Evolutionary conservation across 2,113 vertebrate genomes (phyloP).

Genomic region (Sapayoa aenigma): DNA sequence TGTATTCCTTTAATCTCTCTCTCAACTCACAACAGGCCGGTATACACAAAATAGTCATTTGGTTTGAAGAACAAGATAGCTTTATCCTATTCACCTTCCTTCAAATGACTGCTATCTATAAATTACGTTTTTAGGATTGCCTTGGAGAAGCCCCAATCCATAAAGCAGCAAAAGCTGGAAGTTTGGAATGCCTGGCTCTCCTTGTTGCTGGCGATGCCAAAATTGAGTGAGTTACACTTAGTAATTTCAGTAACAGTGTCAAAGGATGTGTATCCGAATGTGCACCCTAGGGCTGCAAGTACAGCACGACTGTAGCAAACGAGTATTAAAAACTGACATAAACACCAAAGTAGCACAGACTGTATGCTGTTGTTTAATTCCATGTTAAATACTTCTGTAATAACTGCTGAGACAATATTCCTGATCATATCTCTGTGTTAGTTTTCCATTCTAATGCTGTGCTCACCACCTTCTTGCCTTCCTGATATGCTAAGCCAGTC

Average conservation of each 20-base stretch:
- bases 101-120: neutral
- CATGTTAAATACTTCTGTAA: neutral
- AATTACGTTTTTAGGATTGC: slow-evolving; percentile 65
- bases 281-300: neutral
- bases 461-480: neutral
- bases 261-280: neutral
- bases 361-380: neutral
- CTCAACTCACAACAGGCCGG: neutral
- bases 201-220: slow-evolving; percentile 74
- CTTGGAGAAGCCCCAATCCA: slow-evolving; percentile 78
- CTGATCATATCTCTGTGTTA: neutral
- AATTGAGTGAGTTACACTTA: slow-evolving; percentile 72
- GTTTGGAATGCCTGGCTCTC: slow-evolving; percentile 77
- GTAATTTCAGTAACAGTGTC: neutral
- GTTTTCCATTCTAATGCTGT: neutral
- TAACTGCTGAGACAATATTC: neutral
- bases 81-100: neutral
- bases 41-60: neutral
- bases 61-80: neutral
- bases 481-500: neutral
- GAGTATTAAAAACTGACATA: neutral
- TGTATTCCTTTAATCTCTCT: neutral
- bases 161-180: slow-evolving; percentile 78
- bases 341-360: neutral
- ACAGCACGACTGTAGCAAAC: accelerated